phyloP scores from a whole-genome alignment of 2,113 vertebrate species.

The Cyanistes caeruleus region DNA sequence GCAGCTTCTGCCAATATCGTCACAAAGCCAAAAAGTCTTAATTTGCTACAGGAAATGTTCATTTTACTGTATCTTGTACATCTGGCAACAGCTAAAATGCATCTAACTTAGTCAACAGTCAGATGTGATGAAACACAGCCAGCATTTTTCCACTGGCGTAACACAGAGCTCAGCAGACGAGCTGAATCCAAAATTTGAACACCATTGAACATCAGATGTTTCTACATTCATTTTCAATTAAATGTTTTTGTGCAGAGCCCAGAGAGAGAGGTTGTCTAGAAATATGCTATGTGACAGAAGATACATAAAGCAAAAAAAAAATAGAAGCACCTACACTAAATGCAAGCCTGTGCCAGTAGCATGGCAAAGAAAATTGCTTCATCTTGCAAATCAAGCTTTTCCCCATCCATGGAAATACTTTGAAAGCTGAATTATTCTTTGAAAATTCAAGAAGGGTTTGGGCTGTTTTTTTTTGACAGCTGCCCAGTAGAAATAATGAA shows the following conservation, averaged over 20 bases:
- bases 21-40: constrained; percentile 61
- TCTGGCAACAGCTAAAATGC: constrained; percentile 62
- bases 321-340: not conserved
- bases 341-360: not conserved
- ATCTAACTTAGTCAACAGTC: constrained; percentile 66
- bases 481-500: not conserved
- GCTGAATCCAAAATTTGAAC: constrained; percentile 49
- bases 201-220: constrained; percentile 59
- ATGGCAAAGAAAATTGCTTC: not conserved
- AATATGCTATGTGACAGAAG: constrained; percentile 26
- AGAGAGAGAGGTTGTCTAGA: not conserved
- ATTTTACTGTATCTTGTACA: constrained; percentile 67
- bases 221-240: constrained; percentile 63
- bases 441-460: not conserved
- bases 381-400: not conserved
- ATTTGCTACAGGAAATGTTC: constrained; percentile 66
- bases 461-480: not conserved
- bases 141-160: constrained; percentile 53
- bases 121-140: constrained; percentile 69
- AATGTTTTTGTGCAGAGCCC: constrained; percentile 16
- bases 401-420: not conserved
- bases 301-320: constrained; percentile 8
- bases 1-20: constrained; percentile 37
- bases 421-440: not conserved
- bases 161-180: constrained; percentile 30